Conservation (phyloP, 2,113 vertebrate genomes). For the Spilogale gracilis region DNA sequence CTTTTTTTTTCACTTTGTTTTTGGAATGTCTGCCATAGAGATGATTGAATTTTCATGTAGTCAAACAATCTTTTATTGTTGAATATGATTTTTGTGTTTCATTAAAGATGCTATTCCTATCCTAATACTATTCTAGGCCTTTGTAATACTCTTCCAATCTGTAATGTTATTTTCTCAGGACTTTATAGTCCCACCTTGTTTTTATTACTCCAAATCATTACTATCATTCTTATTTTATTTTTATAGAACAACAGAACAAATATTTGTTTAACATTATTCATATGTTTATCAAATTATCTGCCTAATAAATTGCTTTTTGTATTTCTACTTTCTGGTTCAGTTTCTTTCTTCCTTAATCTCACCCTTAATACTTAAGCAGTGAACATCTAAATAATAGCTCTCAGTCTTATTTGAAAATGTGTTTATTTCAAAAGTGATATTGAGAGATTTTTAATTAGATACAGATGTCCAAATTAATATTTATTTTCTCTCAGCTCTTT, state of each 20-base stretch:
- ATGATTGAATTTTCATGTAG: neutral
- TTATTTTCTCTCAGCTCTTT: neutral
- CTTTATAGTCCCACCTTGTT: neutral
- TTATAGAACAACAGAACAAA: neutral
- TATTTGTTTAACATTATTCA: neutral
- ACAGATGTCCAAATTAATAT: neutral
- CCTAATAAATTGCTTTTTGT: neutral
- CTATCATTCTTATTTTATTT: neutral
- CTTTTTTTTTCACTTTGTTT: neutral
- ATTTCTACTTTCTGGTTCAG: conserved; percentile 25
- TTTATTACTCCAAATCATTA: neutral
- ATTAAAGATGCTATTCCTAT: neutral
- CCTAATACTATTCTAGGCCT: neutral
- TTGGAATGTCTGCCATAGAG: neutral
- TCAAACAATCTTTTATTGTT: neutral
- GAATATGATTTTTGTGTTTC: neutral
- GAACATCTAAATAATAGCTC: neutral
- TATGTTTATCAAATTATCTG: neutral
- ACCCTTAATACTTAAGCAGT: neutral
- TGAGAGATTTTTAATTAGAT: neutral
- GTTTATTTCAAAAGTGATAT: neutral
- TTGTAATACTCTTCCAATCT: neutral
- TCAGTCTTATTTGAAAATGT: neutral
- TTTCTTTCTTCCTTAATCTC: conserved; percentile 27
- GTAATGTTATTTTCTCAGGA: neutral